phyloP scores from a whole-genome alignment of 2,113 vertebrate genomes.

The Syrmaticus mikado region DNA sequence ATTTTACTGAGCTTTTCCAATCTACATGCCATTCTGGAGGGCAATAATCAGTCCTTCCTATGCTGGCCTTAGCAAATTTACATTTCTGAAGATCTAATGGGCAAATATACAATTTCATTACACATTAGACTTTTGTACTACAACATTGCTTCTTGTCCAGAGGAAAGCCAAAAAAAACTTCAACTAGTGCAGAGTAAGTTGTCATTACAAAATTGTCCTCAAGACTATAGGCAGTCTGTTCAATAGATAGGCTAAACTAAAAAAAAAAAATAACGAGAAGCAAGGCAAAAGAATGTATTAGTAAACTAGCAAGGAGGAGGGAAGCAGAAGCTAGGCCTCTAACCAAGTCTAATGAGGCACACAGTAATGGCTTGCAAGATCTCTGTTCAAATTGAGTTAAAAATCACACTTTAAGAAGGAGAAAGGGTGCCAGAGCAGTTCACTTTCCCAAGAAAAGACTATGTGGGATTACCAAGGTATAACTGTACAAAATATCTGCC shows the following conservation, averaged over 20 bases:
- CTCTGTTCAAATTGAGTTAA: background rate
- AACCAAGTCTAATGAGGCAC: background rate
- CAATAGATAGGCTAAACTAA: background rate
- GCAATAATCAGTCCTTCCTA: background rate
- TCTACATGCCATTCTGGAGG: rapidly evolving
- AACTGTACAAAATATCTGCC: background rate
- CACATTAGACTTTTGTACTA: background rate
- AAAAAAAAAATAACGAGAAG: background rate
- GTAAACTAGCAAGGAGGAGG: background rate
- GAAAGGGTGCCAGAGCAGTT: background rate
- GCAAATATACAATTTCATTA: background rate
- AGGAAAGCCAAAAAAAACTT: background rate
- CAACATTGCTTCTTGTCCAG: background rate
- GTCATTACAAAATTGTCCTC: background rate
- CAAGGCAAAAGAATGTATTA: no score
- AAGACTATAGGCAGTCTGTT: rapidly evolving
- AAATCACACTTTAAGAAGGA: background rate
- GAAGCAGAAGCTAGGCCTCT: background rate
- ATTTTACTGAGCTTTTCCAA: background rate
- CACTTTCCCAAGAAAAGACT: background rate
- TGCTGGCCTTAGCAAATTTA: background rate
- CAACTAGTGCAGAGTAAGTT: rapidly evolving
- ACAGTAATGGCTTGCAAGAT: background rate
- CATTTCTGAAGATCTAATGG: background rate
- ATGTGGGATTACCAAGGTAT: background rate